Base-by-base conservation (phyloP, 92 coral and sea anemone genomes). In the Zoanthus solanderi region DNA sequence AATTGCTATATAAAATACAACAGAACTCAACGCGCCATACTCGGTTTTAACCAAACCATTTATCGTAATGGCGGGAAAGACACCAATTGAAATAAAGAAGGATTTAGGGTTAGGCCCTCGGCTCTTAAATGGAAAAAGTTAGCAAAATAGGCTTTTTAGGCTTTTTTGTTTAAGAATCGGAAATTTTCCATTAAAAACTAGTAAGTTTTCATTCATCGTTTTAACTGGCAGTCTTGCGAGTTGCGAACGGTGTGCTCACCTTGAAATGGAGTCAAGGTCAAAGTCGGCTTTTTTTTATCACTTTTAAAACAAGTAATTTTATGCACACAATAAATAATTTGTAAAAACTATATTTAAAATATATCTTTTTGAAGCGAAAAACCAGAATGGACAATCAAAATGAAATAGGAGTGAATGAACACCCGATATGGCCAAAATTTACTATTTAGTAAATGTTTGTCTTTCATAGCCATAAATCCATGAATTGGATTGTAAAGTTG, bases 251-350 rank as follows among this genome's bases (percentile, higher is more conserved):
- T 58, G 66, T 17, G 66, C 66, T 58, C 15, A 58, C 66, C 66
- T 58, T 58, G 66, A 58, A 58, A 23, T 58, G 66, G 66, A 58
- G 66, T 58, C 66, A 58, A 12, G 66, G 66, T 58, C 66, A 58
- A 12, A 58, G 18, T 58, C 66, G 66, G 66, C 66, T 58, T 58
- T 58, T 58, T 58, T 58, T 23, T 23, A 58, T 58, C 5, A 5
- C 18, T 58, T 58, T 58, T 58, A 11, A 54, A 9, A 1, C 60
- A 54, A 54, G 60, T 54, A 1, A 54, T 54, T 54, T 54, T 54
- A 54, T 9, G 12, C 60, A 54, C 60, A 54, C 66, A 9, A 4
- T 58, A 58, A 58, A 58, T 58, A 9, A 58, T 2, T 58, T 58
- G 2, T 9, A 13, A 1, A 58, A 58, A 17, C 66, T 58, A 58